Conservation (phyloP, 2,797 vertebrate genomes). For the Meda fulgida region DNA sequence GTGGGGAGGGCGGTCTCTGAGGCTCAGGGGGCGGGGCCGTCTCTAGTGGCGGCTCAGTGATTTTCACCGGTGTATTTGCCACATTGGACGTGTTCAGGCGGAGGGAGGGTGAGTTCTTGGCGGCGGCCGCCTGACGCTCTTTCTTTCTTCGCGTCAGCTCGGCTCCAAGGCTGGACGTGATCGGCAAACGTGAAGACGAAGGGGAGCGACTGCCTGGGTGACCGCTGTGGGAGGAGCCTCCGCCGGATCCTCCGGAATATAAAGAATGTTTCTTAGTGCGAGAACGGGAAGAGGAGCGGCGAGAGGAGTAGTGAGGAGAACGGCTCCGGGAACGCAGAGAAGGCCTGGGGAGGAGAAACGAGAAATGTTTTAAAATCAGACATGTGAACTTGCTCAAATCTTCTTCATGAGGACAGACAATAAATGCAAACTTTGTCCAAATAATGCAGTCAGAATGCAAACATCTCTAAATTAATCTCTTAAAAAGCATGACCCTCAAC, state of each 20-base stretch:
- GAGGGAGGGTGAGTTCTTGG: constrained; percentile 71
- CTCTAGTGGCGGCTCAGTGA: constrained; percentile 61
- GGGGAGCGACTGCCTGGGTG: constrained; percentile 92
- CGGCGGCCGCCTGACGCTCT: constrained; percentile 88
- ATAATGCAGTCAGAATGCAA: neutral
- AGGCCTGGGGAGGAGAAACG: constrained; percentile 77
- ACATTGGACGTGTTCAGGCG: constrained; percentile 68
- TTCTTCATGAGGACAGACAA: neutral
- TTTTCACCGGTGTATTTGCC: constrained; percentile 26
- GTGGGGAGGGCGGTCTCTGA: constrained; percentile 72
- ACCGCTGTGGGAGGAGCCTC: constrained; percentile 80
- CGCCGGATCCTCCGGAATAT: constrained; percentile 63
- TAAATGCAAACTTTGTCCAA: neutral
- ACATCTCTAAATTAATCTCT: neutral
- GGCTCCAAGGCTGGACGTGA: constrained; percentile 94
- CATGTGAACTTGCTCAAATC: neutral
- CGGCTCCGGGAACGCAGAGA: constrained; percentile 92
- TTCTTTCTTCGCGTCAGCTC: constrained; percentile 95
- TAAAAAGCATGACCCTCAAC: neutral
- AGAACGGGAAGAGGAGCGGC: constrained; percentile 85
- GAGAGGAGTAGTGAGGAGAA: constrained; percentile 87
- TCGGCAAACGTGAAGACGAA: constrained; percentile 85
- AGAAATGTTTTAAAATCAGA: neutral
- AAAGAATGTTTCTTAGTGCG: constrained; percentile 89
- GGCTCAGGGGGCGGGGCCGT: constrained; percentile 52